Evolutionary conservation across 2,888 invertebrate species (phyloP), one percentile per base, ranked within the genome.

Genomic region (Xanthia togata): DNA sequence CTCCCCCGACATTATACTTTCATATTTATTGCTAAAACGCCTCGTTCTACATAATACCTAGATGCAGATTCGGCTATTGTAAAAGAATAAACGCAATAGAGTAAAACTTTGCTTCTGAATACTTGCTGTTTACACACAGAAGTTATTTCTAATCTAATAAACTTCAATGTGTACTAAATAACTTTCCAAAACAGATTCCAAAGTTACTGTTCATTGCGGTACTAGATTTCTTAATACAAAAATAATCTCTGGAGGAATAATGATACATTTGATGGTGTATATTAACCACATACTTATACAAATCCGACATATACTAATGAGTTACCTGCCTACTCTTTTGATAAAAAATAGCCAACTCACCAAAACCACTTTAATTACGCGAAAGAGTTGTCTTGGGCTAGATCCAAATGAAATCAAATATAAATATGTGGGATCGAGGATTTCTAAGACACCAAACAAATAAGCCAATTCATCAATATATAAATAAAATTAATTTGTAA

Each of bases 401-500:
- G 76, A 76, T 83, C 80, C 83, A 85, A 88, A 78, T 63, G 38
- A 75, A 76, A 85, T 85, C 41, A 80, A 79, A 81, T 77, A 78
- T 81, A 78, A 78, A 73, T 73, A 65, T 77, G 65, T 71, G 73
- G 73, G 44, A 79, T 60, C 63, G 75, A 73, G 73, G 78, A 84
- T 84, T 82, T 85, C 84, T 87, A 81, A 86, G 89, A 90, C 89
- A 89, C 86, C 87, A 92, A 92, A 93, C 93, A 94, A 93, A 94
- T 93, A 93, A 93, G 91, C 91, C 90, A 92, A 94, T 95, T 94
- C 93, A 94, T 95, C 94, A 95, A 95, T 95, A 94, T 95, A 94
- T 93, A 95, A 96, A 96, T 95, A 96, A 95, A 95, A 94, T 94
- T 93, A 93, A 95, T 95, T 94, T 94, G 93, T 94, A 92, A 90